Evolutionary conservation across 2,888 invertebrate genomes (phyloP).

Genomic region (Caenorhabditis sp.): DNA sequence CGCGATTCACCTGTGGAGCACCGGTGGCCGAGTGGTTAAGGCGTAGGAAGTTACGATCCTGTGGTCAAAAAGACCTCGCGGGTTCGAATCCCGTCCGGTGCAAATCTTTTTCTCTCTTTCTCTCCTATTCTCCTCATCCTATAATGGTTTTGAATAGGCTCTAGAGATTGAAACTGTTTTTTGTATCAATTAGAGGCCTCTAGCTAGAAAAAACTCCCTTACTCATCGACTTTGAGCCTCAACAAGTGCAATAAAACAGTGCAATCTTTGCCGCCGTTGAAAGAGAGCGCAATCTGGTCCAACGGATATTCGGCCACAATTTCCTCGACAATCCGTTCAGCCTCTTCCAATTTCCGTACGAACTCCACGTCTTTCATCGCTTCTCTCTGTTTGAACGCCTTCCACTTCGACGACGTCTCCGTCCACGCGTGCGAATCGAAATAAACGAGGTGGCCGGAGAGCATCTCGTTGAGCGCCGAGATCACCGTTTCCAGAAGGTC

Average conservation of each 20-base stretch:
- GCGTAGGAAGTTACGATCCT: neutral
- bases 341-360: slow-evolving; percentile 66
- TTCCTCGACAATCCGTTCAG: slow-evolving; percentile 79
- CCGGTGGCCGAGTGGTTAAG: slow-evolving; percentile 4
- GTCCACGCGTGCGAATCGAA: slow-evolving; percentile 80
- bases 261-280: slow-evolving; percentile 99
- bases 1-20: too few species aligned
- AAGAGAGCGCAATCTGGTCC: slow-evolving; percentile 89
- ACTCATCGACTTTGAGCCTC: slow-evolving; percentile 72
- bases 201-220: too few species aligned
- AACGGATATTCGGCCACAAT: slow-evolving; percentile 81
- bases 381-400: slow-evolving; percentile 49
- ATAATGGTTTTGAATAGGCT: too few species aligned
- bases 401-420: slow-evolving; percentile 75
- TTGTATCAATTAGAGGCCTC: too few species aligned
- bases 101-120: slow-evolving; percentile 3
- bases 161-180: neutral
- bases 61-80: neutral
- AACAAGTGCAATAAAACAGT: slow-evolving; percentile 89
- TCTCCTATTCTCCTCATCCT: too few species aligned
- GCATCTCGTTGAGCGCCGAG: slow-evolving; percentile 58
- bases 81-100: slow-evolving; percentile 1
- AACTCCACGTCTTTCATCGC: slow-evolving; percentile 65
- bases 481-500: slow-evolving; percentile 58
- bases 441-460: slow-evolving; percentile 80